Evolutionary conservation across 2,888 invertebrate genomes (phyloP), one percentile per base, ranked within the genome.

Genomic region (Athetis lepigone): DNA sequence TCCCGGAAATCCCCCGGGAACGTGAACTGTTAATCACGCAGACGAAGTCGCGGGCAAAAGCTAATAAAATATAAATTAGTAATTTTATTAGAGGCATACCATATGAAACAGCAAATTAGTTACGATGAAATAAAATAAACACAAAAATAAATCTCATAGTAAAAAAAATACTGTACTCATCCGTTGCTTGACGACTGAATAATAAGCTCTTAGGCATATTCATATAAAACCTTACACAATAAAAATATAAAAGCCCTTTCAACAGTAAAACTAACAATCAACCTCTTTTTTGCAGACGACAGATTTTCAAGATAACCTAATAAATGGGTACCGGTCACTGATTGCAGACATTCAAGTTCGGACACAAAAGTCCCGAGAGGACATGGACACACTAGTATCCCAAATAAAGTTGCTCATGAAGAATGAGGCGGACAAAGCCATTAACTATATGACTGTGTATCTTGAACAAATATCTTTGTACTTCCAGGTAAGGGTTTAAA

Each of bases 351-450:
- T 95, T 65, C 95, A 95, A 74, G 86, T 94, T 37, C 87, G 95
- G 18, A 93, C 95, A 1, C 94, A 93, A 63, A 94, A 94, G 73
- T 94, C 94, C 7, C 81, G 93, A 13, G 95, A 95, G 70, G 95
- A 95, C 66, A 95, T 95, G 95, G 95, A 94, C 83, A 94, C 94
- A 2, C 81, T 95, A 11, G 92, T 95, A 43, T 95, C 95, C 4
- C 95, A 95, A 80, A 94, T 95, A 61, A 95, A 95, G 70, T 84
- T 95, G 0, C 88, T 95, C 23, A 95, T 95, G 95, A 95, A 95
- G 69, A 95, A 95, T 54, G 95, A 95, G 76, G 95, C 95, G 1
- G 95, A 95, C 57, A 95, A 95, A 71, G 94, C 95, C 1, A 94
- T 94, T 23, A 95, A 94, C 78, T 95, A 95, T 69, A 95, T 95